phyloP scores from a whole-genome alignment of 64 coral and sea anemone genomes.

The Astreopora myriophthalma region DNA sequence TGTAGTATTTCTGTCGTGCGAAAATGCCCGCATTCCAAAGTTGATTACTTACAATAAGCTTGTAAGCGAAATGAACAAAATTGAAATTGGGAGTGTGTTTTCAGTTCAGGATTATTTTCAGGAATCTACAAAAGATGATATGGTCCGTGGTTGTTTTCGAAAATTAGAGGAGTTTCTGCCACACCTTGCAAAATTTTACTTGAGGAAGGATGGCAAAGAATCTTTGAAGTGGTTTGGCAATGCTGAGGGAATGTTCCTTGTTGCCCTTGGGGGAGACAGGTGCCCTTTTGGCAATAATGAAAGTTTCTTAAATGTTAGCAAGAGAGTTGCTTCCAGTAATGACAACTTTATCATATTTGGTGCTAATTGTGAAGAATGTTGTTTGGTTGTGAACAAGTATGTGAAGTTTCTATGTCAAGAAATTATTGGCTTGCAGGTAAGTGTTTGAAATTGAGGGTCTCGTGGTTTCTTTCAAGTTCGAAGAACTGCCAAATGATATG shows the following conservation, averaged over 20 bases:
- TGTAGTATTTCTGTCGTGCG: conserved; percentile 56
- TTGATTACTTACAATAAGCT: conserved; percentile 71
- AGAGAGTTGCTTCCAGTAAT: conserved; percentile 62
- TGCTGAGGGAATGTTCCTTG: conserved; percentile 75
- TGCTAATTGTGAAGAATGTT: conserved; percentile 77
- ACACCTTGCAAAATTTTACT: conserved; percentile 74
- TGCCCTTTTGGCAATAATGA: conserved; percentile 76
- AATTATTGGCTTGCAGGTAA: conserved; percentile 52
- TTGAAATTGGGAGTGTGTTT: conserved; percentile 74
- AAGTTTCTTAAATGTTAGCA: conserved; percentile 73
- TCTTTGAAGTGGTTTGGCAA: conserved; percentile 80
- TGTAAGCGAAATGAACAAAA: conserved; percentile 63
- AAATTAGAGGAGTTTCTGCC: conserved; percentile 69
- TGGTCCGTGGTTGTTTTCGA: conserved; percentile 69
- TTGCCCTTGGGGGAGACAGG: conserved; percentile 78
- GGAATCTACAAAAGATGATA: conserved; percentile 43
- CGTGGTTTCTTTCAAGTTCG: neutral
- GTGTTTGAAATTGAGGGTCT: conserved; percentile 50
- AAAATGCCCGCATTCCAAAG: conserved; percentile 64
- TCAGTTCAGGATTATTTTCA: conserved; percentile 59
- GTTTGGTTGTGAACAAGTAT: conserved; percentile 69
- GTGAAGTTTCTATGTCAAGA: conserved; percentile 43
- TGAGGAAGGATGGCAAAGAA: conserved; percentile 59
- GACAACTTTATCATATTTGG: conserved; percentile 67
- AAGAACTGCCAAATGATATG: conserved; percentile 4